Base-by-base conservation (phyloP, 2,113 vertebrate genomes). In the Pomatostomus ruficeps region DNA sequence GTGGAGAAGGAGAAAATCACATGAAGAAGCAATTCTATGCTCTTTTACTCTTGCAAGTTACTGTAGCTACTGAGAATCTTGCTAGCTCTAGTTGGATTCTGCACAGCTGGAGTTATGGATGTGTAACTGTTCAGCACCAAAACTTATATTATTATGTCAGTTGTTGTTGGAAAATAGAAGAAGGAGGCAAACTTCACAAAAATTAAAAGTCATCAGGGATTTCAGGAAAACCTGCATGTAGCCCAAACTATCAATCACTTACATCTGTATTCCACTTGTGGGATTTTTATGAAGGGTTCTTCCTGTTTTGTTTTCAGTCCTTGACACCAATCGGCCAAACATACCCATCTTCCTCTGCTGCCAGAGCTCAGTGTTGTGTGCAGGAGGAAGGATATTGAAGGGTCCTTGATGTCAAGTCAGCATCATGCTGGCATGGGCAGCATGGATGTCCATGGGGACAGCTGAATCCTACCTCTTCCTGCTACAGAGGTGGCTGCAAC, bases 371-470 rank as follows among this genome's bases (percentile, higher is more conserved):
- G 40, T 12, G 40, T 38, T 78, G 21, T 15, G 33, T 76, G 58
- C 36, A 57, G 75, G n/a, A 67, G 22, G 42, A 33, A n/a, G 25
- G 18, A 20, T 52, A 8, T 20, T 14, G 8, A 42, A n/a, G 36
- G 42, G 14, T 72, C 14, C 23, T 67, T 36, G 35, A 40, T 66
- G 51, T 20, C 28, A 31, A 49, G 33, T 58, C 61, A 52, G 18
- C 65, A 72, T 66, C 35, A 2, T 55, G 51, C 33, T 75, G 40
- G 40, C 1, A 1, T 24, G 35, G 20, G 21, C 48, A 40, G 36
- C 21, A 5, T 40, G 35, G 43, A 18, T 4, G 2, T 58, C 14
- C 23, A 7, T 5, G 2, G 38, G 13, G n/a, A 33, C 0, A 0
- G 23, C 61, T 40, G 43, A 83, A 29, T 52, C 24, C 21, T 83